phyloP scores from a whole-genome alignment of 2,113 vertebrate genomes.

The Psilopogon haemacephalus region DNA sequence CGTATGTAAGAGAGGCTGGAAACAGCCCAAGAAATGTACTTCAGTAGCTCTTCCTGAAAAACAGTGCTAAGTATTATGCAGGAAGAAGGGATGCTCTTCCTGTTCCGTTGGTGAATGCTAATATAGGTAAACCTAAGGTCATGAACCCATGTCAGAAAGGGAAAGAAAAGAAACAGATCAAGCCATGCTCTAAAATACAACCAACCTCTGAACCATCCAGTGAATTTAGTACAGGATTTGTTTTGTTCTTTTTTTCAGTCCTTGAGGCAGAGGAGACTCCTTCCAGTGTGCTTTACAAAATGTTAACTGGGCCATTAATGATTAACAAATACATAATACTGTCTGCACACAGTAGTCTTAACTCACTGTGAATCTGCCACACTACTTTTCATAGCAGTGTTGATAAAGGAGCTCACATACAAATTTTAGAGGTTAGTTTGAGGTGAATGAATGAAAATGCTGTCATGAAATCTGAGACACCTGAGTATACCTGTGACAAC shows the following conservation, averaged over 20 bases:
- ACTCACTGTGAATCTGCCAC: not conserved
- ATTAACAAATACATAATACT: conserved; percentile 37
- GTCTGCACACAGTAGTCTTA: not conserved
- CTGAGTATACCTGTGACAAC: not conserved
- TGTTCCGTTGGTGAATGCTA: not conserved
- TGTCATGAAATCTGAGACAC: not conserved
- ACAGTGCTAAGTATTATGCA: not conserved
- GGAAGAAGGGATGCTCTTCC: not conserved
- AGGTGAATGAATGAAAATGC: not conserved
- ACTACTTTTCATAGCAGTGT: not conserved
- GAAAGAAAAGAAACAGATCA: not conserved
- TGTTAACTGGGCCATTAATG: not conserved
- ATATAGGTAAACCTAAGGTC: conserved; percentile 1
- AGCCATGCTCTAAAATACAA: not conserved
- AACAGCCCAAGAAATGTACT: not conserved
- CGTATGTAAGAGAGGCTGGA: not conserved
- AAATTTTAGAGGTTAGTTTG: conserved; percentile 9
- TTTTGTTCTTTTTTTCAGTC: not conserved
- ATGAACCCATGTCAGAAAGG: not conserved
- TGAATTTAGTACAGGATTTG: not conserved
- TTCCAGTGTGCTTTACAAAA: not conserved
- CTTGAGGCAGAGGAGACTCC: not conserved
- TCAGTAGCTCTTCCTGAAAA: conserved; percentile 9
- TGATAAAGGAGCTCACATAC: not conserved
- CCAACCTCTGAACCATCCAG: not conserved